These are phyloP conservation scores for Spodoptera littoralis DNA, from an alignment of 2,888 invertebrate species.

Conservation along the genomic window DNA sequence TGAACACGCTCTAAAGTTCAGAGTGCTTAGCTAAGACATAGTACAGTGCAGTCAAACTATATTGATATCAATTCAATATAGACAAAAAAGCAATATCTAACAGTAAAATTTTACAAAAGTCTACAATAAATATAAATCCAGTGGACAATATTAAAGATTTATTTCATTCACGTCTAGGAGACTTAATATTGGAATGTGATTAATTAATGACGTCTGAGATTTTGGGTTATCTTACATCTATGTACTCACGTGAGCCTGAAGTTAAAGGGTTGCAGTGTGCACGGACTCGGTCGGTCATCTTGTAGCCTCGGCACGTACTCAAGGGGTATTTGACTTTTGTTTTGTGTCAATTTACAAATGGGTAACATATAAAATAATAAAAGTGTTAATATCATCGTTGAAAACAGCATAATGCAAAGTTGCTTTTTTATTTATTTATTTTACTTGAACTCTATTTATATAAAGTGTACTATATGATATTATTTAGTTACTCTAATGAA, in stretches of 20 bases:
- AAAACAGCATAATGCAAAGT: conserved; percentile 73
- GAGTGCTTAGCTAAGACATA: too few species aligned
- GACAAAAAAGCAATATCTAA: too few species aligned
- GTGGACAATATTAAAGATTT: too few species aligned
- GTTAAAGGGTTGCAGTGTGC: conserved; percentile 65
- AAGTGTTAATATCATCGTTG: conserved; percentile 89
- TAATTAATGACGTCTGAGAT: conserved; percentile 41
- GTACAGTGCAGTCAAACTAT: too few species aligned
- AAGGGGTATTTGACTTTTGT: conserved; percentile 87
- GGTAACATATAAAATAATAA: conserved; percentile 89
- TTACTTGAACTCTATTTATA: conserved; percentile 29
- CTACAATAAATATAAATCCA: too few species aligned
- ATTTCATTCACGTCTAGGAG: too few species aligned
- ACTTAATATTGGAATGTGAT: conserved; percentile 4
- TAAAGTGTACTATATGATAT: conserved; percentile 35
- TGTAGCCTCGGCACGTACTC: conserved; percentile 75
- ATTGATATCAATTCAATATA: too few species aligned
- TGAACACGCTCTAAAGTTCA: too few species aligned
- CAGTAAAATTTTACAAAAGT: too few species aligned
- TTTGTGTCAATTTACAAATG: conserved; percentile 89
- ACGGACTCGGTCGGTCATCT: conserved; percentile 68
- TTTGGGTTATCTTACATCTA: conserved; percentile 69
- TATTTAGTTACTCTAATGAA: conserved; percentile 39
- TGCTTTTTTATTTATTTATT: conserved; percentile 54
- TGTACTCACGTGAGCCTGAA: conserved; percentile 81